Conservation (phyloP, 1,140 invertebrate species). For the Lucilia sericata region DNA sequence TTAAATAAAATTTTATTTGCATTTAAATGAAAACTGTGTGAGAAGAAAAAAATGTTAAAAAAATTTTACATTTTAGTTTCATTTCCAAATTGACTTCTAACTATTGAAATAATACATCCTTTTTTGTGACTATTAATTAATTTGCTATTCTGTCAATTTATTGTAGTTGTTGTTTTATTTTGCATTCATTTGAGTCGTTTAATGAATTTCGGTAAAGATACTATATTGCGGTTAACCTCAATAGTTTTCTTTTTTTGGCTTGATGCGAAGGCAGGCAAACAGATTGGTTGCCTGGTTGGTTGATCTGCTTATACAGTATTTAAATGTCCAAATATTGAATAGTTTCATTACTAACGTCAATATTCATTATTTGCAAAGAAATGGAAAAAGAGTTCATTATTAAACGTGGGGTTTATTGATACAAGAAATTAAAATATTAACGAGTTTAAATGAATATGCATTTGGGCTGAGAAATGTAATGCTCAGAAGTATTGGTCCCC, state of each 20-base stretch:
- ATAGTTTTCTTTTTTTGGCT: neutral
- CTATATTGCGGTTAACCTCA: conserved; percentile 4
- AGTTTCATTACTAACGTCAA: conserved; percentile 12
- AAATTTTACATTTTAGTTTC: too few species aligned
- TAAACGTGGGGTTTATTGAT: too few species aligned
- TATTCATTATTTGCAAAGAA: neutral
- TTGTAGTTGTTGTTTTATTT: neutral
- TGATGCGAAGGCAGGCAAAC: neutral
- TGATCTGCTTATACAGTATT: neutral
- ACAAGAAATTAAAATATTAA: too few species aligned
- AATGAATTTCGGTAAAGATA: neutral
- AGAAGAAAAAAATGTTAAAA: too few species aligned
- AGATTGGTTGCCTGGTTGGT: neutral
- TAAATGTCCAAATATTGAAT: neutral
- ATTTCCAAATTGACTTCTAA: too few species aligned
- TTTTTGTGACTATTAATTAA: neutral
- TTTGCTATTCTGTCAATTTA: neutral
- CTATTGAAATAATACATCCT: neutral
- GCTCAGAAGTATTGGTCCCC: too few species aligned
- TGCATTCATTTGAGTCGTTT: neutral
- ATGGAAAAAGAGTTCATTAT: too few species aligned
- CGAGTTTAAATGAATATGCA: too few species aligned
- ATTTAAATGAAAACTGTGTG: too few species aligned
- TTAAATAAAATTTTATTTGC: neutral
- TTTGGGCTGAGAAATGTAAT: too few species aligned